A percentile compares a stretch with the other conserved stretches of the same genome.
Evolutionary conservation across 2,888 invertebrate genomes (phyloP).

Genomic region (Sthenelais limicola): DNA sequence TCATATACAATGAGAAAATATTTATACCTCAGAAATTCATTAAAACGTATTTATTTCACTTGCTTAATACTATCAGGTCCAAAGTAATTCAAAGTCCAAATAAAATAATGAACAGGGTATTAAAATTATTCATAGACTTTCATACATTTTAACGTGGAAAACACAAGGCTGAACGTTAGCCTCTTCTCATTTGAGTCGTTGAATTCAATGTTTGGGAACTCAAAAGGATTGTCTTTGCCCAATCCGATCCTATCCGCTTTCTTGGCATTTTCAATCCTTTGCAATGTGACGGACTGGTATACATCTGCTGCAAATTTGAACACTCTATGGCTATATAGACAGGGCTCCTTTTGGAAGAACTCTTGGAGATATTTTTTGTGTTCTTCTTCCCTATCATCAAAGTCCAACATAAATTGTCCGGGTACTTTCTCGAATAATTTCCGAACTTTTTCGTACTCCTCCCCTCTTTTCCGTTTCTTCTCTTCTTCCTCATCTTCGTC

Average conservation of each 20-base stretch:
- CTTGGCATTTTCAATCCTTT: constrained; percentile 47
- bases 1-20: too few relatives aligned
- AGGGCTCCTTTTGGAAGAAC: constrained; percentile 48
- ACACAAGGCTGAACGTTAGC: constrained; percentile 64
- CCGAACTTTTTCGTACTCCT: too few relatives aligned
- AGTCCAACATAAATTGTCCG: too few relatives aligned
- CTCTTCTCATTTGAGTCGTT: constrained; percentile 61
- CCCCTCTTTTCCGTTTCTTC: too few relatives aligned
- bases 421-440: too few relatives aligned
- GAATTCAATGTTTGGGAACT: constrained; percentile 54
- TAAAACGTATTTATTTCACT: too few relatives aligned
- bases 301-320: constrained; percentile 60
- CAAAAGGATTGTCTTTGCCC: background rate
- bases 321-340: constrained; percentile 60
- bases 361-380: constrained; percentile 15
- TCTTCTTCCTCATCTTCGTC: too few relatives aligned
- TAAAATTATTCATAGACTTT: constrained; percentile 46
- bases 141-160: constrained; percentile 68
- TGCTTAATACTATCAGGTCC: too few relatives aligned
- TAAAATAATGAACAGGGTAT: too few relatives aligned
- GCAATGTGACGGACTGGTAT: constrained; percentile 58
- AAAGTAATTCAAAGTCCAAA: too few relatives aligned
- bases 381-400: background rate
- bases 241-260: constrained; percentile 49
- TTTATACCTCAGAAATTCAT: too few relatives aligned